Percentiles rank a stretch among this genome's conserved stretches.
phyloP scores from a whole-genome alignment of 2,888 invertebrate genomes.

The Leptothorax acervorum region DNA sequence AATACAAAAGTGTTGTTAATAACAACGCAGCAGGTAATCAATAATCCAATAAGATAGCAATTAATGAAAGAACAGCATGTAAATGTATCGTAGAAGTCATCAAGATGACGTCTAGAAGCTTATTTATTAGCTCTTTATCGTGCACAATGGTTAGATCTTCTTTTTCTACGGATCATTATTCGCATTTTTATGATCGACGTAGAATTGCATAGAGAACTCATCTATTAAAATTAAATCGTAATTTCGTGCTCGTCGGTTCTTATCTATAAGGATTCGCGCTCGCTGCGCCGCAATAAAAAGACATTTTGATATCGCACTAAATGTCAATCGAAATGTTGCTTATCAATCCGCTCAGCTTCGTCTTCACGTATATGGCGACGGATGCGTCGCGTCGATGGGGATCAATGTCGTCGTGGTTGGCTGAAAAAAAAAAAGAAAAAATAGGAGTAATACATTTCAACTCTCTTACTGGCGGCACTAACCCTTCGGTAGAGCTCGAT shows the following conservation, averaged over 20 bases:
- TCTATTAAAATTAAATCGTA: slow-evolving; percentile 32
- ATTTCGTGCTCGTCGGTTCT: slow-evolving; percentile 14
- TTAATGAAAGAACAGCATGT: neutral
- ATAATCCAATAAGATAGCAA: slow-evolving; percentile 10
- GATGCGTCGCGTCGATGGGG: slow-evolving; percentile 20
- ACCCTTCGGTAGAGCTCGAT: slow-evolving; percentile 76
- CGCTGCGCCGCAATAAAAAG: slow-evolving; percentile 41
- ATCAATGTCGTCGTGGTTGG: slow-evolving; percentile 54
- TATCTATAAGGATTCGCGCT: neutral
- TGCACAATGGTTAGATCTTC: neutral
- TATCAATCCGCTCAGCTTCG: neutral
- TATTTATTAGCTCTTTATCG: neutral
- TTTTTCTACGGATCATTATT: slow-evolving; percentile 8
- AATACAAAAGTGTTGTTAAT: neutral
- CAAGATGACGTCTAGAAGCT: neutral
- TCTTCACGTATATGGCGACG: slow-evolving; percentile 16
- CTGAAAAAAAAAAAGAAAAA: slow-evolving; percentile 60
- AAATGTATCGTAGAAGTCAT: neutral
- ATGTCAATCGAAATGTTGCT: slow-evolving; percentile 14
- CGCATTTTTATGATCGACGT: neutral
- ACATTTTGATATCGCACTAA: slow-evolving; percentile 35
- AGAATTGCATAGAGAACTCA: neutral
- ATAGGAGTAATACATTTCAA: slow-evolving; percentile 71
- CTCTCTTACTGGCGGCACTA: slow-evolving; percentile 56
- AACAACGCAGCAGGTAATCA: neutral